Base-by-base conservation (phyloP, 2,113 vertebrate species). In the Lepus americanus region DNA sequence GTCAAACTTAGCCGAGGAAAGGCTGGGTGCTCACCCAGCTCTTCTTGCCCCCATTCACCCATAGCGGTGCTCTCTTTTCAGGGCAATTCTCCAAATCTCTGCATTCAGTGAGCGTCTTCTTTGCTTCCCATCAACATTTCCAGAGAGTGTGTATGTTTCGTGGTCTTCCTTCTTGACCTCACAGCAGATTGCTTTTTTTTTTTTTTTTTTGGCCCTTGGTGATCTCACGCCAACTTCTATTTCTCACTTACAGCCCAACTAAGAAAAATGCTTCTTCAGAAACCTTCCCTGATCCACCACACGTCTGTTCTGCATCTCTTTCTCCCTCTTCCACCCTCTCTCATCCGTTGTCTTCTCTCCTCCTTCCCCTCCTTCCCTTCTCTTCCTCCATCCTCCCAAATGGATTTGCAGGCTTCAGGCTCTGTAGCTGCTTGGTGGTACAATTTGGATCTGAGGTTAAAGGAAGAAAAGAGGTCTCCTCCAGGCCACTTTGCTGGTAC, bases 21-120 rank as follows among this genome's bases (percentile, higher is more conserved):
- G 17, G 1, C 17, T 22, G 1, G 7, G 4, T 27, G 22, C 23
- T 23, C 2, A 61, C 20, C 8, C 6, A 2, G 25, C 49, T 14
- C 49, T 29, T 59, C 55, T 3, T 3, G 9, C 0, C 20, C 11
- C 3, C 13, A 31, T 59, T 74, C 9, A 3, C 49, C 5, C 0
- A 0, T 0, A 53, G 44, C 44, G 67, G 59, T 11, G 8, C 51
- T 51, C 31, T 53, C 3, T 11, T 63, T 36, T 31, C 5, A 20
- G 61, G 31, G 3, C 1, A 2, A 5, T n/a, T 16, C 31, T 67
- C 31, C 61, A 49, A 10, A 36, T 36, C n/a, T 23, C 10, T 64
- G 20, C 16, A 2, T 2, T 25, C 9, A 9, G n/a, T 63, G n/a
- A 67, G 81, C 53, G 31, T 2, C 39, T 61, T 14, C 31, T 29